phyloP scores from a whole-genome alignment of 2,888 invertebrate species.

The Agrotis puta region DNA sequence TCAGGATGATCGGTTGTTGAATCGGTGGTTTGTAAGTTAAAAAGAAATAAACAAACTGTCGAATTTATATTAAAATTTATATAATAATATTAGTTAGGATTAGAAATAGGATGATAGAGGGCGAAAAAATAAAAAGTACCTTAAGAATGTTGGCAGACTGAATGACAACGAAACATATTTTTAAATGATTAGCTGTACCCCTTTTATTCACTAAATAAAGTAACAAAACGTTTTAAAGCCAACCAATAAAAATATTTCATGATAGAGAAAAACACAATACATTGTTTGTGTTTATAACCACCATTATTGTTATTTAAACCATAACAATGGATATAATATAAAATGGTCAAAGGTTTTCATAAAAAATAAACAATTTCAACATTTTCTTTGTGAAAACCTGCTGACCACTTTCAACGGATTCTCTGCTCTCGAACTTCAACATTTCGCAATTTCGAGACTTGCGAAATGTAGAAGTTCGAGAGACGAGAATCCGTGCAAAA shows the following conservation, averaged over 20 bases:
- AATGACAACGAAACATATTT: background rate
- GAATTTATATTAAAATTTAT: too few relatives aligned
- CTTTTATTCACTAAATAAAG: background rate
- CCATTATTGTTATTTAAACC: background rate
- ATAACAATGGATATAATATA: background rate
- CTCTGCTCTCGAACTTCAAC: too few relatives aligned
- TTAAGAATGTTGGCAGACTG: background rate
- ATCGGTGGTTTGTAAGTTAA: too few relatives aligned
- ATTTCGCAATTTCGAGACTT: background rate
- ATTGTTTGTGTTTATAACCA: too few relatives aligned
- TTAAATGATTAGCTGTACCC: background rate
- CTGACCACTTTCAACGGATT: too few relatives aligned
- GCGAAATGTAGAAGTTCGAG: background rate
- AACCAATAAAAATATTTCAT: background rate
- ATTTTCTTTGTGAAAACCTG: too few relatives aligned
- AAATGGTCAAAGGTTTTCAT: background rate
- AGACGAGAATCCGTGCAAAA: slow-evolving; percentile 21
- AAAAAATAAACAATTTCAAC: background rate
- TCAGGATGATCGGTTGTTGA: too few relatives aligned
- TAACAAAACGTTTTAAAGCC: background rate
- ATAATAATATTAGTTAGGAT: too few relatives aligned
- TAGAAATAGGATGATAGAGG: too few relatives aligned
- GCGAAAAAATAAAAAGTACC: too few relatives aligned
- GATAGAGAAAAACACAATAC: background rate
- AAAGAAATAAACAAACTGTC: too few relatives aligned